These are phyloP conservation scores for Brachylomia viminalis DNA, from an alignment of 2,888 invertebrate genomes.

Conservation along the genomic window DNA sequence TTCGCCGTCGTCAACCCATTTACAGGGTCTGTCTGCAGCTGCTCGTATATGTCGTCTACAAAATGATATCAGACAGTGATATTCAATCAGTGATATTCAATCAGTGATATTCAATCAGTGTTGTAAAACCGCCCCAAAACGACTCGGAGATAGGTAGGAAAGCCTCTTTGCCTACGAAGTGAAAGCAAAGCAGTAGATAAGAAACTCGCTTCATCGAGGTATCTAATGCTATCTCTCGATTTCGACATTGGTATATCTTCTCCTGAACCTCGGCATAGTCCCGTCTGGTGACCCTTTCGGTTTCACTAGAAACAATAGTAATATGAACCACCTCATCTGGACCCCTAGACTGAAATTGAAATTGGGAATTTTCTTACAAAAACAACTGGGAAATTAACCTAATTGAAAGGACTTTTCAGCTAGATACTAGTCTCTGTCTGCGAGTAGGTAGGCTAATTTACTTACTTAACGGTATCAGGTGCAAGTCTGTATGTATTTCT, in stretches of 20 bases:
- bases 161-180: background rate
- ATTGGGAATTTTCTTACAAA: background rate
- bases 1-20: conserved; percentile 91
- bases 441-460: conserved; percentile 42
- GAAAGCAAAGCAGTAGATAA: background rate
- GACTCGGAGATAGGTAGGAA: background rate
- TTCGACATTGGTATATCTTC: background rate
- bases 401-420: background rate
- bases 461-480: conserved; percentile 87
- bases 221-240: background rate
- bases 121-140: background rate
- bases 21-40: conserved; percentile 79
- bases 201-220: background rate
- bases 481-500: conserved; percentile 90
- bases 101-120: background rate
- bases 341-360: background rate
- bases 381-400: background rate
- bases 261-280: background rate
- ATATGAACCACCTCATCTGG: background rate
- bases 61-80: conserved; percentile 26
- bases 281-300: too few relatives aligned
- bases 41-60: conserved; percentile 78
- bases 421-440: background rate
- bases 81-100: background rate
- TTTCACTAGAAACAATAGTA: background rate